phyloP scores from a whole-genome alignment of 2,888 invertebrate species.

The Bruchidius siliquastri region DNA sequence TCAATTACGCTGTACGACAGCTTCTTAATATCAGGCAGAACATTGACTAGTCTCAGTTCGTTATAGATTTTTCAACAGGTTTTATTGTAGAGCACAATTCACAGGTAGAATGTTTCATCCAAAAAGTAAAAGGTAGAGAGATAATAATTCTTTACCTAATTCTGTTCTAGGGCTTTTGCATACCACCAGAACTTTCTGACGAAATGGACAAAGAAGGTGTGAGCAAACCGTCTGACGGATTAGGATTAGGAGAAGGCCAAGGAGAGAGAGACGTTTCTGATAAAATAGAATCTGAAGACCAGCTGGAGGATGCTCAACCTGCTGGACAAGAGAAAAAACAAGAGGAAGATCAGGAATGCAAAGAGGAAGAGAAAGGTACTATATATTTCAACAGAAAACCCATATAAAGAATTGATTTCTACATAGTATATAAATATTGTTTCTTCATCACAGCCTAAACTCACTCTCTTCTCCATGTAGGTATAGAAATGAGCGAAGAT shows the following conservation, averaged over 20 bases:
- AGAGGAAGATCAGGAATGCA: conserved; percentile 67
- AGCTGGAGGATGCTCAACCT: conserved; percentile 83
- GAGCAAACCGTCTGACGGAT: conserved; percentile 58
- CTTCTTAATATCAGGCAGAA: too few species aligned
- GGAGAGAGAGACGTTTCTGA: conserved; percentile 95
- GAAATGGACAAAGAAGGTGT: conserved; percentile 57
- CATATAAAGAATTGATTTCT: too few species aligned
- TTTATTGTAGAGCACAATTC: too few species aligned
- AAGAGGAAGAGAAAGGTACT: conserved; percentile 80
- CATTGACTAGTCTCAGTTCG: too few species aligned
- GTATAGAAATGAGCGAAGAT: conserved; percentile 91
- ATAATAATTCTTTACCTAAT: too few species aligned
- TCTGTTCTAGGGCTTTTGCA: conserved; percentile 74
- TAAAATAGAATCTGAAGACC: conserved; percentile 82
- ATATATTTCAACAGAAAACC: background rate
- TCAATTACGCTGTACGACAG: too few species aligned
- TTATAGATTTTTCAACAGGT: too few species aligned
- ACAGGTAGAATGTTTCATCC: too few species aligned
- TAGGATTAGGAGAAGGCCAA: conserved; percentile 89
- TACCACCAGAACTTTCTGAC: conserved; percentile 79
- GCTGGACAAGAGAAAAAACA: conserved; percentile 71
- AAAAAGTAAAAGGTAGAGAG: too few species aligned
- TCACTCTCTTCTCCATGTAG: background rate
- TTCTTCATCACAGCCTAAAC: too few species aligned
- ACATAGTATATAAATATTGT: too few species aligned